Base-by-base conservation (phyloP, 2,797 vertebrate genomes). In the Pampus argenteus region DNA sequence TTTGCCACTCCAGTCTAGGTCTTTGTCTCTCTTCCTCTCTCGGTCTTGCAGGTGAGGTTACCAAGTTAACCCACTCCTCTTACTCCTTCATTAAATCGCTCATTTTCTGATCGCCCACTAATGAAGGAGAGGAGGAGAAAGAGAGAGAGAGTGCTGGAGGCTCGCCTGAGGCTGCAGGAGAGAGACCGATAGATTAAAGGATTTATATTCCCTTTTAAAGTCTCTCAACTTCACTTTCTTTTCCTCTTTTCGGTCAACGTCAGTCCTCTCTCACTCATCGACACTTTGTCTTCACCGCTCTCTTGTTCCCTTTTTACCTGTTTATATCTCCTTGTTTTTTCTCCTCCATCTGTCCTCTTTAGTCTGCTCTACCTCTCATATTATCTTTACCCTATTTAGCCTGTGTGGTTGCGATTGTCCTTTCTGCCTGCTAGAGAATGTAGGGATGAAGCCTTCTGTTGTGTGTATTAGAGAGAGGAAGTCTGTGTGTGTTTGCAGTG, bases 161-260 rank as follows among this genome's bases (percentile, higher is more conserved):
- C 88, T 87, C 5, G 89, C 88, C 88, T 10, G 40, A 81, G 88
- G 88, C 88, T 49, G 79, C 77, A 82, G 77, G 34, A 74, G 76
- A 83, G 81, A 79, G 74, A 57, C 71, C 29, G 2, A 4, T n/a
- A 87, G 82, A 88, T 88, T 84, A 89, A 89, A 89, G 79, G 71
- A 74, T 9, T 42, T 64, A 36, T 81, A 87, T 88, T 88, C 88
- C 69, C 88, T 88, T 88, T 89, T 79, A 81, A 85, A 73, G 52
- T 70, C 75, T 73, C 81, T 64, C 75, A 20, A 48, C 66, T 49
- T 73, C 74, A 34, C 78, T 76, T 51, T 59, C 31, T 51, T 15
- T 44, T 70, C 63, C 67, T 18, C 36, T 50, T 42, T 52, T 66
- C 51, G 25, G 7, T 72, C 66, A 69, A 62, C 69, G 74, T 77